phyloP scores from a whole-genome alignment of 2,113 vertebrate species.

The Pseudorhombus dupliciocellatus region DNA sequence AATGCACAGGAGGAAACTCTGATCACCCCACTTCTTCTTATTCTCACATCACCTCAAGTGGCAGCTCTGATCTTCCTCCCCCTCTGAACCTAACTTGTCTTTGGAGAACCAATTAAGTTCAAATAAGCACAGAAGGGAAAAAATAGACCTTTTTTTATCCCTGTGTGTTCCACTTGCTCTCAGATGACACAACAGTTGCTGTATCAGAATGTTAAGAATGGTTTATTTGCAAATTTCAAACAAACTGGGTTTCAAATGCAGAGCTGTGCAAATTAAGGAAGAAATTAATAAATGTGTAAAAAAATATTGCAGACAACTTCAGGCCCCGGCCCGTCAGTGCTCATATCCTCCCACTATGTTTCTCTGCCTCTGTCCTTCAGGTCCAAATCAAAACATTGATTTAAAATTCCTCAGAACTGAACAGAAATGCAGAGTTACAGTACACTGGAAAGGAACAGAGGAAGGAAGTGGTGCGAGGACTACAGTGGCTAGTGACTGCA shows the following conservation, averaged over 20 bases:
- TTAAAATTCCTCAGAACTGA: conserved; percentile 36
- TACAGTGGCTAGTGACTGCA: not conserved
- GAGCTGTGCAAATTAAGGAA: conserved; percentile 15
- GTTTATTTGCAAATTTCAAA: conserved; percentile 44
- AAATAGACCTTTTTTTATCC: conserved; percentile 12
- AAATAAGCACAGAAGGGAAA: conserved; percentile 23
- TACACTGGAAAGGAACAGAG: conserved; percentile 5
- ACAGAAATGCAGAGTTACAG: not conserved
- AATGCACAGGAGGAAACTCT: conserved; percentile 3
- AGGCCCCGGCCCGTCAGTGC: conserved; percentile 12
- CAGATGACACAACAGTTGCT: conserved; percentile 32
- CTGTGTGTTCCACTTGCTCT: conserved; percentile 35
- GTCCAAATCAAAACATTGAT: conserved; percentile 37
- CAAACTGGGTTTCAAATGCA: conserved; percentile 2
- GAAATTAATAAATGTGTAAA: conserved; percentile 24
- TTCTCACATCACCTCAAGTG: conserved; percentile 51
- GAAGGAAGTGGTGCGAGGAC: conserved; percentile 27
- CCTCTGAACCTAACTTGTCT: conserved; percentile 26
- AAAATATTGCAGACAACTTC: conserved; percentile 9
- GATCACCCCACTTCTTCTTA: conserved; percentile 35
- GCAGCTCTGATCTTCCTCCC: conserved; percentile 35
- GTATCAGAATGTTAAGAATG: conserved; percentile 26
- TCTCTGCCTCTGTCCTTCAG: conserved; percentile 14
- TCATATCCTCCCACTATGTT: conserved; percentile 26
- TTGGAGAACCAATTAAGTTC: conserved; percentile 53